phyloP scores from a whole-genome alignment of 2,888 invertebrate genomes.

The Gryllus longicercus region DNA sequence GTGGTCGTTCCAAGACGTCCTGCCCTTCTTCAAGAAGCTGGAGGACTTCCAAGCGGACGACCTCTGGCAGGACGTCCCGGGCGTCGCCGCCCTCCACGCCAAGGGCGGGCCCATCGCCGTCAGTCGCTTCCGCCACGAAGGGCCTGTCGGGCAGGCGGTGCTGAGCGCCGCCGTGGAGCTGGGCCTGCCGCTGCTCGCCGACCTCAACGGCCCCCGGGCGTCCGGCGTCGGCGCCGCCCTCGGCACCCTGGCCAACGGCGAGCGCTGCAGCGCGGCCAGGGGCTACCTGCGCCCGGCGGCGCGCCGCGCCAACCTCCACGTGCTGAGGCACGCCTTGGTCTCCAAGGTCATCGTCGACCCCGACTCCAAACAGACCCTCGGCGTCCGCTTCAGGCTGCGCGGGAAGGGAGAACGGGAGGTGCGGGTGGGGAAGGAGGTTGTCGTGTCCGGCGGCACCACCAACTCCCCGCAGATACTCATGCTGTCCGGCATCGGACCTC shows the following conservation, averaged over 20 bases:
- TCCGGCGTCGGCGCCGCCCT: constrained; percentile 45
- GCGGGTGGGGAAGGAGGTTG: constrained; percentile 57
- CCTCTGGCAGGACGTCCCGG: constrained; percentile 53
- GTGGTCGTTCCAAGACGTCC: constrained; percentile 56
- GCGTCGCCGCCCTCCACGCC: neutral
- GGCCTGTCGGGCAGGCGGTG: neutral
- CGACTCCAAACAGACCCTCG: constrained; percentile 46
- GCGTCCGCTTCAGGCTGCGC: constrained; percentile 46
- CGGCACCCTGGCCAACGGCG: constrained; percentile 45
- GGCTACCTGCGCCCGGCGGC: constrained; percentile 50
- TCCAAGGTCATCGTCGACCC: constrained; percentile 54
- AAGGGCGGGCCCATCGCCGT: neutral
- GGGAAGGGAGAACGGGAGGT: constrained; percentile 28
- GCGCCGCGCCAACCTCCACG: constrained; percentile 55
- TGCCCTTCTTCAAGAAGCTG: constrained; percentile 49
- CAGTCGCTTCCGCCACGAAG: neutral
- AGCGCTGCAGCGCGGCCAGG: constrained; percentile 48
- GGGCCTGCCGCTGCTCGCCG: constrained; percentile 44
- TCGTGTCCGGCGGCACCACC: constrained; percentile 63
- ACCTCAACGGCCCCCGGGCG: constrained; percentile 47
- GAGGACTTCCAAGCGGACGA: constrained; percentile 44
- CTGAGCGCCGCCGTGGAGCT: constrained; percentile 43
- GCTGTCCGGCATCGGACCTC: constrained; percentile 63
- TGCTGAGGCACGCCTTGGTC: constrained; percentile 57
- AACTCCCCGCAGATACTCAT: constrained; percentile 66